Percentiles rank a stretch among this genome's conserved stretches.
Conservation (phyloP, 2,113 vertebrate genomes). For the Istiophorus platypterus region DNA sequence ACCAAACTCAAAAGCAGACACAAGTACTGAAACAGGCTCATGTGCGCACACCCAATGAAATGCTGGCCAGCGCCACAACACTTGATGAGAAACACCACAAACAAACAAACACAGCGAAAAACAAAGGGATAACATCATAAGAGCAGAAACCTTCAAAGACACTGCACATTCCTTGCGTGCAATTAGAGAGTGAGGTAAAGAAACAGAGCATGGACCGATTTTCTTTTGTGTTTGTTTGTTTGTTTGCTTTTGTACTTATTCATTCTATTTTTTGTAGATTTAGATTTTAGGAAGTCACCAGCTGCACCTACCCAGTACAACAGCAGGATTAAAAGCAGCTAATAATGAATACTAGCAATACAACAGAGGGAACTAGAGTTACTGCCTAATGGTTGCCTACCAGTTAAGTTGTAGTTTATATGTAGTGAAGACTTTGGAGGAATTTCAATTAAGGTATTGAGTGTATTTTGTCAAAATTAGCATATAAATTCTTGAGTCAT, state of each 20-base stretch:
- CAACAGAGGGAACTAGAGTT: background rate
- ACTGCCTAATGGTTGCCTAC: no score
- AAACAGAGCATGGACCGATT: background rate
- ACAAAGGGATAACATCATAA: slow-evolving; percentile 11
- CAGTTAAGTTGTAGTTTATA: no score
- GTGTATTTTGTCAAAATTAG: no score
- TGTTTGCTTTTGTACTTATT: slow-evolving; percentile 21
- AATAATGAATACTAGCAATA: slow-evolving; percentile 7
- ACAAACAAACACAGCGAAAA: slow-evolving; percentile 52
- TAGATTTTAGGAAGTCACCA: slow-evolving; percentile 15
- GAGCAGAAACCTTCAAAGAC: slow-evolving; percentile 69
- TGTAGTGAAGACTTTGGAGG: no score
- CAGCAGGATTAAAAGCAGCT: background rate
- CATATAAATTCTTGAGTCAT: no score
- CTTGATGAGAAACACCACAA: slow-evolving; percentile 30
- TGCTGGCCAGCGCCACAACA: slow-evolving; percentile 10
- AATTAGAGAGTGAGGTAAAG: slow-evolving; percentile 70
- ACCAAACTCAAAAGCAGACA: slow-evolving; percentile 6
- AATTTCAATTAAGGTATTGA: no score
- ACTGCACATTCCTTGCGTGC: slow-evolving; percentile 34
- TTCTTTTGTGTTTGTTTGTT: slow-evolving; percentile 30
- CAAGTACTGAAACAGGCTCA: background rate
- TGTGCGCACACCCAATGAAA: slow-evolving; percentile 13
- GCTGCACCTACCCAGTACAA: slow-evolving; percentile 4
- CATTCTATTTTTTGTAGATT: slow-evolving; percentile 12